Evolutionary conservation across 2,113 vertebrate species (phyloP).

Genomic region (Oplegnathus fasciatus): DNA sequence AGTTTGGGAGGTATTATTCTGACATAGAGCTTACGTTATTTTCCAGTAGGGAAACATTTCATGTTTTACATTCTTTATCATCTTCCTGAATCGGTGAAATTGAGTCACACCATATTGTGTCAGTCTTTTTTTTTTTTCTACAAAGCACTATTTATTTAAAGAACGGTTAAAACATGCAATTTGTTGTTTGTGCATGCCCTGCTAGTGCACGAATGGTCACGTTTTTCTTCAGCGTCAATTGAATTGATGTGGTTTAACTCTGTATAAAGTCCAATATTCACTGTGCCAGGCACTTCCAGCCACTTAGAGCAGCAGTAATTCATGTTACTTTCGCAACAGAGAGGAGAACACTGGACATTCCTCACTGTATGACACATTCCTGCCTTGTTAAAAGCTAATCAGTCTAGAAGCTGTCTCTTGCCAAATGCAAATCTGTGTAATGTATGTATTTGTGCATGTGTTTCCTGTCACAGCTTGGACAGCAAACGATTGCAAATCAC

Average conservation of each 20-base stretch:
- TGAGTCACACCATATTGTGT: neutral
- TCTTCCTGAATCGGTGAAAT: neutral
- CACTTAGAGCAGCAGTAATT: conserved; percentile 50
- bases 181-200: neutral
- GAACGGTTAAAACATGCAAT: conserved; percentile 7
- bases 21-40: neutral
- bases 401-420: conserved; percentile 44
- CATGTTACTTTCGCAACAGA: conserved; percentile 31
- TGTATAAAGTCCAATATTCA: conserved; percentile 11
- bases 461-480: conserved; percentile 36
- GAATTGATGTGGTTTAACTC: neutral
- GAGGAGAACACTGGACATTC: conserved; percentile 56
- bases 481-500: conserved; percentile 30
- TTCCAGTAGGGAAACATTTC: neutral
- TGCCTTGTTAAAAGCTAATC: conserved; percentile 57
- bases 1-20: conserved; percentile 44
- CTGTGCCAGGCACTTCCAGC: conserved; percentile 64
- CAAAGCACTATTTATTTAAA: conserved; percentile 60
- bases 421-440: conserved; percentile 48
- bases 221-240: neutral
- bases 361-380: conserved; percentile 66
- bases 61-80: conserved; percentile 1
- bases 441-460: conserved; percentile 41
- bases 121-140: conserved; percentile 40
- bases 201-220: conserved; percentile 21